Percentiles rank a stretch among this genome's conserved stretches.
These are phyloP conservation scores for Maconellicoccus hirsutus DNA, from an alignment of 1,140 invertebrate species.

Conservation along the genomic window DNA sequence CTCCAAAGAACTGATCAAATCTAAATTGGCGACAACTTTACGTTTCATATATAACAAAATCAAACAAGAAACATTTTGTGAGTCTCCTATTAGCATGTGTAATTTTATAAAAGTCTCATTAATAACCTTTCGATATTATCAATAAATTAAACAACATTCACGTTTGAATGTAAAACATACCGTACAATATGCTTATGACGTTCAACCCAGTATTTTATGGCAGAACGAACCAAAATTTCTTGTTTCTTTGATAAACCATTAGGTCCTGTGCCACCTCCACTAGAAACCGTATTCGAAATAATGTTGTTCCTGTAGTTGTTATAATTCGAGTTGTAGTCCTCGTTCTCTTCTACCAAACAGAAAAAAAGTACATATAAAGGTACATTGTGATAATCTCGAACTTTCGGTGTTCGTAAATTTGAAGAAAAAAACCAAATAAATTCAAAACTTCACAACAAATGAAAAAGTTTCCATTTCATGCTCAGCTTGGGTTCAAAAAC, in stretches of 20 bases:
- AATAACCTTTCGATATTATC: no score
- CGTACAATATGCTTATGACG: slow-evolving; percentile 67
- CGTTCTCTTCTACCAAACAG: not conserved
- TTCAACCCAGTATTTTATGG: slow-evolving; percentile 79
- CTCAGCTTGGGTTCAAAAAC: not conserved
- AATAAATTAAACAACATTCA: not conserved
- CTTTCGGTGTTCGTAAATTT: no score
- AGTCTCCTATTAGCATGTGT: no score
- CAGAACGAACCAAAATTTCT: slow-evolving; percentile 64
- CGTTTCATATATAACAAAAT: no score
- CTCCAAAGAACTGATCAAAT: no score
- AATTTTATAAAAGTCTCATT: no score
- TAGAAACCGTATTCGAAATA: not conserved
- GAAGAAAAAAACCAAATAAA: no score
- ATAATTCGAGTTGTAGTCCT: not conserved
- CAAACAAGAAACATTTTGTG: no score
- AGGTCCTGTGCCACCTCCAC: slow-evolving; percentile 16
- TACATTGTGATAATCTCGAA: no score
- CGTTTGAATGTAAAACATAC: slow-evolving; percentile 27
- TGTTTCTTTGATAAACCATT: slow-evolving; percentile 69
- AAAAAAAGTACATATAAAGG: not conserved
- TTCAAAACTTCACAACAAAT: no score
- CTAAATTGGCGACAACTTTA: no score
- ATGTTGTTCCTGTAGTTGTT: slow-evolving; percentile 2
- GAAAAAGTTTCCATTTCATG: no score